Evolutionary conservation across 2,113 vertebrate species (phyloP), one percentile per base, ranked within the genome.

Genomic region (Prinia subflava): DNA sequence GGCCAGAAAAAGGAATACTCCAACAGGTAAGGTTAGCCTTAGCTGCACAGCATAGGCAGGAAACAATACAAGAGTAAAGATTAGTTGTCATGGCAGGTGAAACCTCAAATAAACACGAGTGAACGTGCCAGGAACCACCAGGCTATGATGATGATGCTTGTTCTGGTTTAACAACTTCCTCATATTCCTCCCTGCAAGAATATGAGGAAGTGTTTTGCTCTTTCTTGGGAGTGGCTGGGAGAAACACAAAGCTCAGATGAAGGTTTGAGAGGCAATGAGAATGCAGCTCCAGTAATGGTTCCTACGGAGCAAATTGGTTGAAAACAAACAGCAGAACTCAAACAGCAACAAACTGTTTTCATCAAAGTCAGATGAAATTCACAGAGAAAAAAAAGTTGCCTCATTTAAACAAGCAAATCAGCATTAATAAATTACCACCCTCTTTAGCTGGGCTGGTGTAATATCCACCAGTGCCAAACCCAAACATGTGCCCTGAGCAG

Each of bases 341-440:
- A 64, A 49, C 19, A 33, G 16, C 42, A 53, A 22, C 37, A 41
- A 70, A 65, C 33, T 39, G 39, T 39, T 39, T 39, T 39, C 39
- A 39, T 39, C 68, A 42, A 15, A 49, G 67, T 4, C 14, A 47
- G 62, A 62, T 6, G 13, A 15, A 74, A 87, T 70, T 74, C 49
- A 73, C 37, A 93, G 80, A 62, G 3, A 79, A 78, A 79, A 50
- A 46, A 5, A 63, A 0, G 2, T 27, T 30, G 30, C 46, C 52
- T 67, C 33, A 37, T 68, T 68, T 80, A 64, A 92, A 80, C 17
- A 13, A 89, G 50, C 35, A 92, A 86, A 86, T 71, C 35, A 28
- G 20, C 15, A 42, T 76, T 84, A 73, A 73, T 70, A 49, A 93
- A 89, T 62, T 37, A 63, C 4, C n/a, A 37, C n/a, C 71, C 80